A percentile compares a stretch with the other conserved stretches of the same genome.
phyloP scores from a whole-genome alignment of 1,140 invertebrate genomes.

The Mylabris phalerata region DNA sequence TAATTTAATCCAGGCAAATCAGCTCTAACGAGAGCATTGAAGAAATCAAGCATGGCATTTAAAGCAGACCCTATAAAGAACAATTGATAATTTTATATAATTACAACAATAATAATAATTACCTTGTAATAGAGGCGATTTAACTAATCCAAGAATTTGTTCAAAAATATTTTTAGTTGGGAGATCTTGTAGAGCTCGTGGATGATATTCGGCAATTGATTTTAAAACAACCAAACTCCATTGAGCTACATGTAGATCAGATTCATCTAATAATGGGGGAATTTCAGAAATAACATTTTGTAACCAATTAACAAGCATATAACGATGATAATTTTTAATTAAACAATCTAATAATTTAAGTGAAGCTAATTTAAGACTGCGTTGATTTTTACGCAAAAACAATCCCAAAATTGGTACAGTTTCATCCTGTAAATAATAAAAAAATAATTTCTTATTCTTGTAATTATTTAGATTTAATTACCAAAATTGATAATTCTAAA shows the following conservation, averaged over 20 bases:
- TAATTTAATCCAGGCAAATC: conserved; percentile 73
- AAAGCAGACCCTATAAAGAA: conserved; percentile 66
- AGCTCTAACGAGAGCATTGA: conserved; percentile 79
- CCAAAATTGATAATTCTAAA: conserved; percentile 83
- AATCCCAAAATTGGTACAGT: conserved; percentile 87
- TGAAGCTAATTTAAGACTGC: conserved; percentile 88
- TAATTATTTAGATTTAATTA: conserved; percentile 36
- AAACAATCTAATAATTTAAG: conserved; percentile 86
- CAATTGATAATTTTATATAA: conserved; percentile 9
- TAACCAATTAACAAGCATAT: conserved; percentile 32
- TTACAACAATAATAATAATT: conserved; percentile 18
- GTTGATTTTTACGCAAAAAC: conserved; percentile 94
- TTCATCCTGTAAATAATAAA: conserved; percentile 56
- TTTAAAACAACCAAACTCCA: conserved; percentile 72
- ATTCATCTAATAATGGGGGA: conserved; percentile 83
- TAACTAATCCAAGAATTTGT: conserved; percentile 78
- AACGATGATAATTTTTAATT: conserved; percentile 38
- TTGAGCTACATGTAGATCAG: conserved; percentile 94
- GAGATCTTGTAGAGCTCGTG: conserved; percentile 50
- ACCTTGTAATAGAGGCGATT: conserved; percentile 85
- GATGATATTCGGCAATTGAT: conserved; percentile 64
- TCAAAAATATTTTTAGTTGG: conserved; percentile 61
- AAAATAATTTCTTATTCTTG: conserved; percentile 8
- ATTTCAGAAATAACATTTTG: conserved; percentile 61
- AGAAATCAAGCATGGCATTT: conserved; percentile 83